A percentile compares a stretch with the other conserved stretches of the same genome.
Conservation (phyloP, 2,113 vertebrate species). For the Argyrosomus japonicus region DNA sequence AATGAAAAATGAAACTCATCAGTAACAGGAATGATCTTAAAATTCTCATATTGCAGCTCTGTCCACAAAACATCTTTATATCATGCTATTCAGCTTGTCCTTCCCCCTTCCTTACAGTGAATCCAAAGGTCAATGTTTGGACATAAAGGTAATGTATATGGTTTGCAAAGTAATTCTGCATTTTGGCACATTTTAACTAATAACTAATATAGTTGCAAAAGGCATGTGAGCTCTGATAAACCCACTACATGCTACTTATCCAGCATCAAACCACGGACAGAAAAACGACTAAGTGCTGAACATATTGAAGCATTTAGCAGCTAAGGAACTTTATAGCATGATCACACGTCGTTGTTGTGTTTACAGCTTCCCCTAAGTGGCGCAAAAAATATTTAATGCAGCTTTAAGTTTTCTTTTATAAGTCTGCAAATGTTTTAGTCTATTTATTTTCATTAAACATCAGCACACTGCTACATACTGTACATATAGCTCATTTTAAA, state of each 20-base stretch:
- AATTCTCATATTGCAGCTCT: background rate
- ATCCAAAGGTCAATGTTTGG: background rate
- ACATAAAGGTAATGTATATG: background rate
- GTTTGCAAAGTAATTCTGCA: background rate
- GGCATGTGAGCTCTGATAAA: background rate
- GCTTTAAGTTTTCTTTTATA: background rate
- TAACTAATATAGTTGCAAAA: background rate
- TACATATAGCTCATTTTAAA: conserved; percentile 1
- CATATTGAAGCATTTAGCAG: background rate
- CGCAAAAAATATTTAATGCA: background rate
- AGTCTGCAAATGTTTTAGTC: background rate
- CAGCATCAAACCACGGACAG: background rate
- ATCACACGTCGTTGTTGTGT: background rate
- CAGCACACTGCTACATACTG: background rate
- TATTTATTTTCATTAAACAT: conserved; percentile 3
- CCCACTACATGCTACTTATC: background rate
- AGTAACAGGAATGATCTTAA: background rate
- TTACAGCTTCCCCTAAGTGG: background rate
- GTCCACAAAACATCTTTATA: background rate
- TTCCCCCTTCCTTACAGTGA: background rate
- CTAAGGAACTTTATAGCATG: background rate
- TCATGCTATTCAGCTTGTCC: background rate
- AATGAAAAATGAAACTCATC: background rate
- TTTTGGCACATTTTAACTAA: background rate
- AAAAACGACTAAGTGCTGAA: background rate